Evolutionary conservation across 2,113 vertebrate species (phyloP).

Genomic region (Oreotrochilus melanogaster): DNA sequence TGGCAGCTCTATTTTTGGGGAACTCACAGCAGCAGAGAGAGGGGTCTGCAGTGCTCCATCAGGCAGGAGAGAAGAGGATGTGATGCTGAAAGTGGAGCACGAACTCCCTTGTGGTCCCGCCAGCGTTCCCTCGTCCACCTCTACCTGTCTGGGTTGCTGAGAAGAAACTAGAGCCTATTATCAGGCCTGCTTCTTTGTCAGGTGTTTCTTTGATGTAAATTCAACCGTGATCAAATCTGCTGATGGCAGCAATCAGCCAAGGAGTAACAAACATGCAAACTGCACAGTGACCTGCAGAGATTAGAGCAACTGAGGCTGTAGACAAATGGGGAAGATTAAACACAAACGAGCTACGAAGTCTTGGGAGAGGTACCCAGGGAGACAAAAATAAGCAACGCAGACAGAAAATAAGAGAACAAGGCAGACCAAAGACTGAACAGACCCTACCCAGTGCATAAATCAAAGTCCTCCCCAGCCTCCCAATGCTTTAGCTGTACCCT

Average conservation of each 20-base stretch:
- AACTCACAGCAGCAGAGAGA: not conserved
- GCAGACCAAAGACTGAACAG: not conserved
- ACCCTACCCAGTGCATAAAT: not conserved
- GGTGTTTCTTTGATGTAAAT: conserved; percentile 42
- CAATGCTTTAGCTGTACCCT: not conserved
- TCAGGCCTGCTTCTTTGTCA: conserved; percentile 31
- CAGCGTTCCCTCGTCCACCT: not conserved
- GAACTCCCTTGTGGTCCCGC: not conserved
- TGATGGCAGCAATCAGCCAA: conserved; percentile 12
- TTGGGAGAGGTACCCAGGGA: not conserved
- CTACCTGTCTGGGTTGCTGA: not conserved
- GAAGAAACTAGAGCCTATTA: conserved; percentile 35
- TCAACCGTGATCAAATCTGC: not conserved
- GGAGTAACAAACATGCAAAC: not conserved
- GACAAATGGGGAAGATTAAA: not conserved
- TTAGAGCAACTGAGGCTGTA: not conserved
- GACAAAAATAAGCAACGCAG: not conserved
- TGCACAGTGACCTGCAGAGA: conserved; percentile 27
- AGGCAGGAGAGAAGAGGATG: not conserved
- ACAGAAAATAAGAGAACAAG: not conserved
- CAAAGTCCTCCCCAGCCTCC: not conserved
- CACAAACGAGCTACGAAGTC: not conserved
- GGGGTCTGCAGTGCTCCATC: not conserved
- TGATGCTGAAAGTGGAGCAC: not conserved
- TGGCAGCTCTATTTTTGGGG: not conserved